Base-by-base conservation (phyloP, 2,797 vertebrate species). In the Ispidina picta region DNA sequence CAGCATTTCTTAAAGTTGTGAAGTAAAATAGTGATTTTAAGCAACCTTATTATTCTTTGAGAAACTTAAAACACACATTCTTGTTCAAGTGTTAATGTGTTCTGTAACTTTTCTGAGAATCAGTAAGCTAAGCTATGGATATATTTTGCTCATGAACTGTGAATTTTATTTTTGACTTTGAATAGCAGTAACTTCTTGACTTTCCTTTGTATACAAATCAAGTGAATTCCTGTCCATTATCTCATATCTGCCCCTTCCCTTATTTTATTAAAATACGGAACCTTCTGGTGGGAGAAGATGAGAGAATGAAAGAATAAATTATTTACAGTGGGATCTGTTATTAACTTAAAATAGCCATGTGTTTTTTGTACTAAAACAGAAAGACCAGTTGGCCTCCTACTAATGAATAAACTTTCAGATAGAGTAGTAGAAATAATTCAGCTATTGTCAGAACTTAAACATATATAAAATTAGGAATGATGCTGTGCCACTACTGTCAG, bases 201-300 rank as follows among this genome's bases (percentile, higher is more conserved):
- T 75, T 81, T 72, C 33, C 19, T 77, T 60, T 83, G 29, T 69
- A 6, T 59, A 60, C 21, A 31, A 35, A 49, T 68, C 16, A 33
- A 33, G 25, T 74, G 41, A 52, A 35, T 78, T 80, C 8, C 20
- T 86, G 26, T 74, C 63, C 2, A 3, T 75, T 71, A 37, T 7
- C 5, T 83, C 4, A 1, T 75, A 51, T 29, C 26, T 59, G 3
- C 10, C 6, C 2, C 5, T 2, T 10, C 2, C 15, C 4, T 21
- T 11, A 21, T 12, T 46, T 93, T 55, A 63, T 83, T 88, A 66
- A 70, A 72, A 78, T 75, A 33, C 68, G 73, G 83, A 1, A 6
- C 4, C 8, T 74, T 0, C 9, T 72, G 25, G 9, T 23, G 71
- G 37, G 26, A 59, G 35, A 83, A 29, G 29, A 28, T 82, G 28